Base-by-base conservation (phyloP, 2,797 vertebrate genomes). In the Potorous gilbertii region DNA sequence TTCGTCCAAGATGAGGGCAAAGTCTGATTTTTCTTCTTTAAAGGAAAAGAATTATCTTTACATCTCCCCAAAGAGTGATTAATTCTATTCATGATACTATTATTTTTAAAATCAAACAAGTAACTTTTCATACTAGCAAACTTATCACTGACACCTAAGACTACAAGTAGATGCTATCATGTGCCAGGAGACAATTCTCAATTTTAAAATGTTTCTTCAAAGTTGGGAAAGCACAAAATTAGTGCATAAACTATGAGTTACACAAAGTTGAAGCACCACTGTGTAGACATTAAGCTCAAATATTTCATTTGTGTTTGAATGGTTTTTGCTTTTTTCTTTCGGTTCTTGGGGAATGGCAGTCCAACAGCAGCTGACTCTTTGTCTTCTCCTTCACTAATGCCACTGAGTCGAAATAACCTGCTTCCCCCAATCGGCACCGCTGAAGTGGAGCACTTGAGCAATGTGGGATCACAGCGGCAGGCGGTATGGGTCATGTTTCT, bases 401-500 rank as follows among this genome's bases (percentile, higher is more conserved):
- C 98, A 34, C 98, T 99, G 55, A 99, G 98, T 97, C 99, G 99
- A 97, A 99, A 99, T 97, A 99, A 99, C 6, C 99, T 99, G n/a
- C 99, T 99, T 5, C 99, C 99, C 14, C 99, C 99, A 90, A 99
- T 99, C 92, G 97, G 98, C 94, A 97, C 98, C 11, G 98, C 98
- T 93, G 98, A 98, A 0, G 46, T 94, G 55, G 99, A 99, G 94
- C 98, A 96, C 0, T 87, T 96, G 90, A 98, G 98, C 96, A 12
- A 94, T 4, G 3, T 96, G 28, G 98, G 97, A 95, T 87, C 98
- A 52, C 98, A 97, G 87, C 98, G 89, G 94, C 98, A 98, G 97
- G 96, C 0, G 97, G 99, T 99, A 98, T 94, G 95, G 96, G 52
- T 46, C 59, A 55, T 16, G 13, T 81, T 34, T 74, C 34, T 74